Evolutionary conservation across 2,797 vertebrate species (phyloP).

Genomic region (Anisognathus igniventris): DNA sequence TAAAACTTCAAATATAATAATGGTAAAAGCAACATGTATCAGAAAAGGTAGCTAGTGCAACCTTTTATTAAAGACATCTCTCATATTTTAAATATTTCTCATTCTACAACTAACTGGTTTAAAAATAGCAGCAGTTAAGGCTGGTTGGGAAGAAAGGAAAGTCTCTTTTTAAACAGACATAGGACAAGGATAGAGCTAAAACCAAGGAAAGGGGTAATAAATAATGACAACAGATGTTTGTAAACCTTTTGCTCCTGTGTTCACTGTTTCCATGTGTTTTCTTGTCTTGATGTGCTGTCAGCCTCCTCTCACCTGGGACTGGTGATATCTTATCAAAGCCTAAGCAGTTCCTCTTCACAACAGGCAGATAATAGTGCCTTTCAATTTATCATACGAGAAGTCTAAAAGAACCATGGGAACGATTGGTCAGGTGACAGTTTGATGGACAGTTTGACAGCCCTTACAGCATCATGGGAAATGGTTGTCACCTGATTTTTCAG

Average conservation of each 20-base stretch:
- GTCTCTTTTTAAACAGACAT: conserved; percentile 60
- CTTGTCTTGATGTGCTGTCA: conserved; percentile 91
- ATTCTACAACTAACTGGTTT: not conserved
- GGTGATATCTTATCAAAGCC: conserved; percentile 99
- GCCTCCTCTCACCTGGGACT: conserved; percentile 94
- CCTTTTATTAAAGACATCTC: conserved; percentile 53
- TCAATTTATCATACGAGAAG: conserved; percentile 84
- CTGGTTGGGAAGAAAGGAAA: conserved; percentile 44
- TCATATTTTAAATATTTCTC: conserved; percentile 41
- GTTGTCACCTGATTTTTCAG: conserved; percentile 95
- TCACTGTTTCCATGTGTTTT: conserved; percentile 83
- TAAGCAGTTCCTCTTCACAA: conserved; percentile 90
- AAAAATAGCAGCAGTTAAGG: conserved; percentile 51
- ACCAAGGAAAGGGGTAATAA: conserved; percentile 71
- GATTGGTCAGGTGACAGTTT: conserved; percentile 89
- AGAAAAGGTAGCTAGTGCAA: conserved; percentile 39
- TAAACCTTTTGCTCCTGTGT: conserved; percentile 76
- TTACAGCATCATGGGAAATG: conserved; percentile 95
- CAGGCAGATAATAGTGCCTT: conserved; percentile 86
- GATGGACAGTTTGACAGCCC: conserved; percentile 97
- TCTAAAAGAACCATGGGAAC: conserved; percentile 89
- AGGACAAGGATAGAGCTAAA: conserved; percentile 68
- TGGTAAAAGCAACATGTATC: conserved; percentile 14
- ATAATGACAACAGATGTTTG: conserved; percentile 81
- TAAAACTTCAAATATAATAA: conserved; percentile 34